phyloP scores from a whole-genome alignment of 1,140 invertebrate species.

The fruit fly (Drosophila melanogaster) region Release_6_plus_ISO1_MT NT_037436.4:10980001-10980500 shows the following conservation, averaged over 20 bases:
- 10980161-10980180: conserved; percentile 26
- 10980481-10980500: conserved; percentile 65
- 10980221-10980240: conserved; percentile 62
- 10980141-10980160: conserved; percentile 63
- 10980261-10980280: conserved; percentile 63
- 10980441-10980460: conserved; percentile 13
- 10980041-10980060: conserved; percentile 66
- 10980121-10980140: conserved; percentile 68
- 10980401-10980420: conserved; percentile 83
- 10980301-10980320: conserved; percentile 1
- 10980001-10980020: conserved; percentile 64
- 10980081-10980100: background rate
- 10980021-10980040: conserved; percentile 55
- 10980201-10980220: conserved; percentile 57
- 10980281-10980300: background rate
- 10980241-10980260: conserved; percentile 75
- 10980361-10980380: conserved; percentile 83
- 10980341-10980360: conserved; percentile 64
- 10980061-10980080: conserved; percentile 6
- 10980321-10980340: conserved; percentile 73
- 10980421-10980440: conserved; percentile 73
- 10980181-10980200: conserved; percentile 70
- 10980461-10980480: conserved; percentile 47
- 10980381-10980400: conserved; percentile 83
- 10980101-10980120: conserved; percentile 45